Evolutionary conservation across 2,797 vertebrate genomes (phyloP), one percentile per base, ranked within the genome.

Genomic region (Tarsius wallacei): DNA sequence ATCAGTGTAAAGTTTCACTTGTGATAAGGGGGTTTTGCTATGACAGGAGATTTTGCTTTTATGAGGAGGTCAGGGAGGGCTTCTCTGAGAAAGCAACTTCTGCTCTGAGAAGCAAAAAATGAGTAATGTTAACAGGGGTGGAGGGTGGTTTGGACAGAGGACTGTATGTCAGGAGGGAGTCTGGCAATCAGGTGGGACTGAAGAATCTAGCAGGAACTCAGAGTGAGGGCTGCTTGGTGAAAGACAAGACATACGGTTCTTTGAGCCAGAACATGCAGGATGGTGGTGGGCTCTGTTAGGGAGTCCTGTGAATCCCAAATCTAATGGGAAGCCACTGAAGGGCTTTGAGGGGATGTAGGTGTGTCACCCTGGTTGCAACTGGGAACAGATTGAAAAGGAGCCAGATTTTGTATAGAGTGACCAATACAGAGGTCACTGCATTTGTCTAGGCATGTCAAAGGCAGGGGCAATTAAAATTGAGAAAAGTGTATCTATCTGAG

Each of bases 11-110:
- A 71, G 28, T 87, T 90, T 83, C 13, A 80, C 2, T 53, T 76
- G 19, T 74, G 33, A 83, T 7, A 47, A 47, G 28, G 42, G 42
- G 42, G 3, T 42, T 42, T 42, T 26, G 28, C 53, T 63, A 24
- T 55, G 7, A 77, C 53, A 64, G 71, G 31, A 33, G 26, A 83
- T 86, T 87, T 96, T 93, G 53, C 53, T 76, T 78, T 90, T 51
- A 24, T 53, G 84, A 83, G 73, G 57, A 84, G 21, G 16, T 47
- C 33, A 64, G 51, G 14, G 14, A 22, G 87, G n/a, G 21, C 59
- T 91, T 71, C 77, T 86, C 53, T 63, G 78, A 57, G 51, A 57
- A 86, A 64, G 71, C 55, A 21, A 61, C 5, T 10, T 80, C 74
- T 91, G 17, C 31, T 90, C 13, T 76, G 61, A 91, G 82, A 64